Percentiles rank a stretch among this genome's conserved stretches.
Conservation (phyloP, 1,140 invertebrate genomes). For the Calosoma granatense region DNA sequence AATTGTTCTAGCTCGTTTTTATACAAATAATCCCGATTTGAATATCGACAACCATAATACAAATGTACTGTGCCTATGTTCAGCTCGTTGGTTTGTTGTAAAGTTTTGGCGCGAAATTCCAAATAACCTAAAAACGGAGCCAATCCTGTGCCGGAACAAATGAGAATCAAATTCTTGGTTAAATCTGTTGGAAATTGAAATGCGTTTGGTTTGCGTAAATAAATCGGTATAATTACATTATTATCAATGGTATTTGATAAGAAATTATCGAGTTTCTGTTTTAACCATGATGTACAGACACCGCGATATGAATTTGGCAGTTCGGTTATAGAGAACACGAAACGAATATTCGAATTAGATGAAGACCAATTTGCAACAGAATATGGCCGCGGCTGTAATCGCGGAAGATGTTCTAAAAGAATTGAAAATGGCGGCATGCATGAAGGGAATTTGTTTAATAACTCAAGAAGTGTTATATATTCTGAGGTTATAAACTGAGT, state of each 20-base stretch:
- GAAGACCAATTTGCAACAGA: conserved; percentile 62
- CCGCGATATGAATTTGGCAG: conserved; percentile 44
- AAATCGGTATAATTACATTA: conserved; percentile 41
- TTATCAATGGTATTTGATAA: conserved; percentile 20
- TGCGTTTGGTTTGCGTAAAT: conserved; percentile 47
- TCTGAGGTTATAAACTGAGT: conserved; percentile 46
- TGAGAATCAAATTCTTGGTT: conserved; percentile 55
- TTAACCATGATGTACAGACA: conserved; percentile 57
- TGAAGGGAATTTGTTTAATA: conserved; percentile 52
- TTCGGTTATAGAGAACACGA: conserved; percentile 58
- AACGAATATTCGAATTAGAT: conserved; percentile 37
- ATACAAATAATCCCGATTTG: conserved; percentile 52
- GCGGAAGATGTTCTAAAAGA: conserved; percentile 61
- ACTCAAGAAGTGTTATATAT: conserved; percentile 48
- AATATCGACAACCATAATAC: conserved; percentile 67
- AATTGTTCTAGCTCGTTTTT: conserved; percentile 45
- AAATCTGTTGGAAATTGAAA: conserved; percentile 45
- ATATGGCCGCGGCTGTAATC: conserved; percentile 65
- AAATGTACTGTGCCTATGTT: conserved; percentile 43
- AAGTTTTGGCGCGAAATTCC: conserved; percentile 41
- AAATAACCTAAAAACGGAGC: conserved; percentile 67
- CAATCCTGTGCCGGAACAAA: conserved; percentile 74
- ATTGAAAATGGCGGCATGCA: conserved; percentile 52
- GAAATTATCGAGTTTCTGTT: conserved; percentile 26
- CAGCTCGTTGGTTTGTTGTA: conserved; percentile 24